Conservation (phyloP, 2,113 vertebrate genomes). For the Python bivittatus region DNA sequence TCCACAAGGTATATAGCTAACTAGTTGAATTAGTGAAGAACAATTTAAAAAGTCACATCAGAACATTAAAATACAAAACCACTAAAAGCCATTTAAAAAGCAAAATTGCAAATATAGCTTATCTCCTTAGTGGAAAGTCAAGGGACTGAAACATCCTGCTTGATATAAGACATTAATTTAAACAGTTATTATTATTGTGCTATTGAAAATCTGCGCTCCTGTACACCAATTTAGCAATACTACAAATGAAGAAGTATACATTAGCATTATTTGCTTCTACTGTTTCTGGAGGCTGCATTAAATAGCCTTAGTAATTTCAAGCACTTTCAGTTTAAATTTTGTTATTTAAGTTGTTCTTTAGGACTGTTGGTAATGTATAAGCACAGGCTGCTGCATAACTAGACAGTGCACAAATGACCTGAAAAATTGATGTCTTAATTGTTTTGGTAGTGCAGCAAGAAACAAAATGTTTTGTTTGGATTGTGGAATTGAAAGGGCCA, state of each 20-base stretch:
- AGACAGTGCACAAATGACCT: conserved; percentile 41
- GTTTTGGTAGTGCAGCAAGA: conserved; percentile 50
- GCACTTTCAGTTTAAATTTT: not conserved
- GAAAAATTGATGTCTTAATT: conserved; percentile 58
- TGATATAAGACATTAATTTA: not conserved
- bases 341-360: not conserved
- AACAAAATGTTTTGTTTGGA: conserved; percentile 65
- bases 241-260: not conserved
- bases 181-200: fast-evolving
- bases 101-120: not conserved
- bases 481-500: conserved; percentile 65
- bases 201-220: not conserved
- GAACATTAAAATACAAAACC: not conserved
- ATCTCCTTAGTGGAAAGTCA: not conserved
- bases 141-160: not conserved
- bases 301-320: not conserved
- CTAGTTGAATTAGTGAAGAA: not conserved
- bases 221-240: not conserved
- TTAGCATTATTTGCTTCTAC: conserved; percentile 10
- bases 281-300: conserved; percentile 22
- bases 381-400: conserved; percentile 31
- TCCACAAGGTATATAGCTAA: not conserved
- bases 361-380: not conserved
- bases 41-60: not conserved
- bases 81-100: not conserved